Percentiles rank a stretch among this genome's conserved stretches.
Conservation (phyloP, 2,888 invertebrate genomes). For the Meliscaeva auricollis region DNA sequence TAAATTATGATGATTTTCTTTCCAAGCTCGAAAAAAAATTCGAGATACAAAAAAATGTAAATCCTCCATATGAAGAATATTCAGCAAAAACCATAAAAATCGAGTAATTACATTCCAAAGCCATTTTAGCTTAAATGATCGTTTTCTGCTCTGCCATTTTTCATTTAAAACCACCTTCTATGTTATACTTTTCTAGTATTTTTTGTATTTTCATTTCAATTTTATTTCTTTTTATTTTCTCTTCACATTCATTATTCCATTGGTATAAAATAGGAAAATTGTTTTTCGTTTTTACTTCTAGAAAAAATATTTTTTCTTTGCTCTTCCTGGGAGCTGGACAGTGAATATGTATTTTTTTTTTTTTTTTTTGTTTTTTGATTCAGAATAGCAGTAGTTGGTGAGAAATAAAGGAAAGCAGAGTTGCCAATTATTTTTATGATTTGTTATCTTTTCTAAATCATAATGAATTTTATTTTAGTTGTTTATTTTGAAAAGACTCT, state of each 20-base stretch:
- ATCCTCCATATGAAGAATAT: slow-evolving; percentile 17
- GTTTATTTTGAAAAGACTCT: too few relatives aligned
- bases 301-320: slow-evolving; percentile 7
- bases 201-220: slow-evolving; percentile 22
- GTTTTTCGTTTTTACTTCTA: slow-evolving; percentile 48
- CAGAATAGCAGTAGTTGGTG: slow-evolving; percentile 27
- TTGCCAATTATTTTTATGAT: background rate
- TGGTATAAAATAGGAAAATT: slow-evolving; percentile 67
- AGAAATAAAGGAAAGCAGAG: background rate
- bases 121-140: slow-evolving; percentile 58
- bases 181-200: background rate
- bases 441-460: background rate
- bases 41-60: slow-evolving; percentile 9
- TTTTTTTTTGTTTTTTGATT: slow-evolving; percentile 40
- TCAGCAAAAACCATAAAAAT: slow-evolving; percentile 63
- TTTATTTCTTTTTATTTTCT: slow-evolving; percentile 19
- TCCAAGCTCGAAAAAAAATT: background rate
- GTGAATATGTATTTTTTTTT: slow-evolving; percentile 1
- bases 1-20: too few relatives aligned
- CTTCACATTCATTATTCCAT: slow-evolving; percentile 57
- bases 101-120: slow-evolving; percentile 70
- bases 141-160: slow-evolving; percentile 42
- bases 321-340: background rate
- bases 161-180: slow-evolving; percentile 9
- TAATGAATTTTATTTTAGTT: background rate